Base-by-base conservation (phyloP, 2,113 vertebrate species). In the Sphaerodactylus townsendi region DNA sequence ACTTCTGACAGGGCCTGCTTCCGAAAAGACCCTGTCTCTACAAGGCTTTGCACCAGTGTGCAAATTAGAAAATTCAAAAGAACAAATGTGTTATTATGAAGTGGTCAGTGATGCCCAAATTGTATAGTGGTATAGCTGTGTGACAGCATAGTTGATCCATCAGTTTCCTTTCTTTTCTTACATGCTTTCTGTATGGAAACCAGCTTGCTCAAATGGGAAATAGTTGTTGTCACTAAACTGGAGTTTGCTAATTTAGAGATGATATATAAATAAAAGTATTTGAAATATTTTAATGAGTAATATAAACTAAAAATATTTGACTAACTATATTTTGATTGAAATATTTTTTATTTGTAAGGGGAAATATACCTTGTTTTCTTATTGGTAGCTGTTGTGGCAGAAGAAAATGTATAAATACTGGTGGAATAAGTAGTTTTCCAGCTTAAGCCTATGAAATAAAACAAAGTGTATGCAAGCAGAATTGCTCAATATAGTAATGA, bases 221-320 rank as follows among this genome's bases (percentile, higher is more conserved):
- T 91, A 83, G 41, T 93, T 56, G 86, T 69, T 80, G 92, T 88
- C 85, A 77, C 84, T 92, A 80, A 92, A 86, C 88, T 89, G 7
- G 53, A 56, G 69, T 90, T 91, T 94, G 94, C 80, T 90, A 91
- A 91, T 86, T 91, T 79, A 30, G 85, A 94, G 91, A 83, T 90
- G 84, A 81, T 88, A 88, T 94, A 81, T 84, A 93, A 90, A 92
- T 84, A 93, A 93, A 90, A 90, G 25, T 93, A 90, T 80, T 94
- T 88, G 86, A 92, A 94, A 90, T 94, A 93, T 93, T 93, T 92
- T 90, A 92, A 94, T 93, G 94, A 96, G 91, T 94, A 95, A 84
- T 90, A 95, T 92, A 94, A 93, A 96, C 92, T 94, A 44, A 95
- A 95, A 94, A 94, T 91, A 86, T 92, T 88, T 87, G 83, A 71